These are phyloP conservation scores for Prunella strophiata DNA, from an alignment of 2,797 vertebrate genomes.

Conservation along the genomic window DNA sequence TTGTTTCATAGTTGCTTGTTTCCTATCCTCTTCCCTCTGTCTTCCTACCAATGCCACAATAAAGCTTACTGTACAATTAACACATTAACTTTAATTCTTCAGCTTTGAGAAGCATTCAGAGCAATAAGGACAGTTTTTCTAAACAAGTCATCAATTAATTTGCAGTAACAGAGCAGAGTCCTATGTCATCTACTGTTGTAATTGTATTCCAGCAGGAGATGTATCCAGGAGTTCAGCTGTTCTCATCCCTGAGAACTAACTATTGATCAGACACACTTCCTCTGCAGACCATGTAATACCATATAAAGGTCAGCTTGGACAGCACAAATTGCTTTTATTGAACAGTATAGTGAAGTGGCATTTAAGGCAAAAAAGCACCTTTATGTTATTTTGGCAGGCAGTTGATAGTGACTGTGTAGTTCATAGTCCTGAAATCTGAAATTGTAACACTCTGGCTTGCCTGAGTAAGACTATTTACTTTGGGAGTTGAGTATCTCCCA, in stretches of 20 bases:
- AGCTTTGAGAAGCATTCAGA: neutral
- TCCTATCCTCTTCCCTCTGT: neutral
- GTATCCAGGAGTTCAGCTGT: neutral
- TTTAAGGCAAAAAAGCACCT: conserved; percentile 28
- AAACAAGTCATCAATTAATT: neutral
- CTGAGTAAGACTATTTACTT: conserved; percentile 15
- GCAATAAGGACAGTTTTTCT: neutral
- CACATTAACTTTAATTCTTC: neutral
- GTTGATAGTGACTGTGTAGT: neutral
- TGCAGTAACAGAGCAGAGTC: neutral
- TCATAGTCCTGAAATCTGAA: conserved; percentile 1
- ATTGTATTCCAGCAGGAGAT: neutral
- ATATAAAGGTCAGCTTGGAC: conserved; percentile 15
- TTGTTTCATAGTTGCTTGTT: neutral
- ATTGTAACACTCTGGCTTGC: neutral
- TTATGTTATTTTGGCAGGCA: conserved; percentile 22
- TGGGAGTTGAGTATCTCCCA: conserved; percentile 21
- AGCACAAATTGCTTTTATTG: conserved; percentile 54
- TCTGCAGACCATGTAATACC: conserved; percentile 17
- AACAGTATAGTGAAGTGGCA: conserved; percentile 8
- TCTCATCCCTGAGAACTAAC: neutral
- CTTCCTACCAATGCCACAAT: neutral
- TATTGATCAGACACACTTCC: conserved; percentile 42
- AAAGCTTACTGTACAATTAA: neutral
- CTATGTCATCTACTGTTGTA: neutral